Percentiles rank a stretch among this genome's conserved stretches.
Evolutionary conservation across 2,888 invertebrate species (phyloP).

Genomic region (Carabus problematicus): DNA sequence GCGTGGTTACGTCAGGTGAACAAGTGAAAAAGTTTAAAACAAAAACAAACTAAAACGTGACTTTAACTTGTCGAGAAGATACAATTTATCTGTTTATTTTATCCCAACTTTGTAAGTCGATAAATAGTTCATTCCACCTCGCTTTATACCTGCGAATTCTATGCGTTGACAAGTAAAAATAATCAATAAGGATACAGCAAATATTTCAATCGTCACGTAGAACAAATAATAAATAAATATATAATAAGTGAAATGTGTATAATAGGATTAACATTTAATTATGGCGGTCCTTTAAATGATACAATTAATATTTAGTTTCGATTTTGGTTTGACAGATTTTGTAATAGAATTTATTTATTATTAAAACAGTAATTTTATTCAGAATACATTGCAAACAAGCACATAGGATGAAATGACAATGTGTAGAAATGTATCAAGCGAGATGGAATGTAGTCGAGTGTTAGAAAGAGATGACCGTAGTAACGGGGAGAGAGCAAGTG

Average conservation of each 20-base stretch:
- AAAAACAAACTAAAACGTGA: slow-evolving; percentile 23
- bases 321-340: too few species aligned
- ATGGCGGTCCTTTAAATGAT: too few species aligned
- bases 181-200: background rate
- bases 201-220: background rate
- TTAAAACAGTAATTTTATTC: too few species aligned
- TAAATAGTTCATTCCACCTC: slow-evolving; percentile 26
- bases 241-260: too few species aligned
- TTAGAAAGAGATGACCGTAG: slow-evolving; percentile 32
- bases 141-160: background rate
- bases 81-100: slow-evolving; percentile 39
- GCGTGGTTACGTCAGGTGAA: slow-evolving; percentile 22
- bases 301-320: too few species aligned
- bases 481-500: background rate
- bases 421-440: too few species aligned
- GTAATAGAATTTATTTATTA: too few species aligned
- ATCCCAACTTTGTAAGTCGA: slow-evolving; percentile 32
- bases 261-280: too few species aligned
- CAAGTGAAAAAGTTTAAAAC: slow-evolving; percentile 29
- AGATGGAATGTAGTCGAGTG: slow-evolving; percentile 28
- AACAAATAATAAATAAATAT: slow-evolving; percentile 3
- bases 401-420: too few species aligned
- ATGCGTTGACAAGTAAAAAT: background rate
- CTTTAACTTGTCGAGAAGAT: slow-evolving; percentile 27
- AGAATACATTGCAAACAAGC: too few species aligned